These are phyloP conservation scores for Cheirogaleus major DNA, from an alignment of 2,797 vertebrate species.

Conservation along the genomic window DNA sequence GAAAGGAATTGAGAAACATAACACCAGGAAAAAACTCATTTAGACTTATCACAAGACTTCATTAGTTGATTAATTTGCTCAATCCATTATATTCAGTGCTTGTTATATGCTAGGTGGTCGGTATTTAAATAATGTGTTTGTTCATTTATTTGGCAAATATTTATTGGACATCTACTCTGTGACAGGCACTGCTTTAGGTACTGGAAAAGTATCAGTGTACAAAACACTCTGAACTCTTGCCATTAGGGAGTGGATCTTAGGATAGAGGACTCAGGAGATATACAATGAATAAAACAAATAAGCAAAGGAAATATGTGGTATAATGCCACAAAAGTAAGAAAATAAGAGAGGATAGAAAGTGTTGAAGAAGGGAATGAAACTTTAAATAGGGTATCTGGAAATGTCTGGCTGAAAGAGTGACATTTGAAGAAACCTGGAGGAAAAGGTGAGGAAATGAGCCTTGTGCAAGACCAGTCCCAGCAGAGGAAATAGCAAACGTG, in stretches of 20 bases:
- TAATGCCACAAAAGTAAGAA: not conserved
- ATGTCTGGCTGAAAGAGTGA: not conserved
- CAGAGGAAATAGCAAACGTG: not conserved
- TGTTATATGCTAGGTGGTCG: not conserved
- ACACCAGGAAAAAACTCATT: not conserved
- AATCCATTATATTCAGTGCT: not conserved
- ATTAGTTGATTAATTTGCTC: not conserved
- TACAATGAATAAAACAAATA: not conserved
- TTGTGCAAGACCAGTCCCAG: not conserved
- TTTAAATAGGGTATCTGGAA: not conserved
- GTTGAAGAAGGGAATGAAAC: not conserved
- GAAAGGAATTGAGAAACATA: not conserved
- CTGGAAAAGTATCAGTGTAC: not conserved
- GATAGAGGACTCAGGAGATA: not conserved
- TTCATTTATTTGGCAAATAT: not conserved
- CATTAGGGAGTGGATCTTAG: not conserved
- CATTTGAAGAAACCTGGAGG: not conserved
- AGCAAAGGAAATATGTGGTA: not conserved
- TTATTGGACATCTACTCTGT: not conserved
- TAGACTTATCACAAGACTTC: not conserved
- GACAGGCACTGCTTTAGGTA: not conserved
- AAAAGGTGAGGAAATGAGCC: not conserved
- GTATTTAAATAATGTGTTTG: not conserved
- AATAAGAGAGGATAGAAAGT: not conserved
- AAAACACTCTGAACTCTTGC: slow-evolving; percentile 8